Base-by-base conservation (phyloP, 2,113 vertebrate species). In the Stomatorhinus ivindoensis region DNA sequence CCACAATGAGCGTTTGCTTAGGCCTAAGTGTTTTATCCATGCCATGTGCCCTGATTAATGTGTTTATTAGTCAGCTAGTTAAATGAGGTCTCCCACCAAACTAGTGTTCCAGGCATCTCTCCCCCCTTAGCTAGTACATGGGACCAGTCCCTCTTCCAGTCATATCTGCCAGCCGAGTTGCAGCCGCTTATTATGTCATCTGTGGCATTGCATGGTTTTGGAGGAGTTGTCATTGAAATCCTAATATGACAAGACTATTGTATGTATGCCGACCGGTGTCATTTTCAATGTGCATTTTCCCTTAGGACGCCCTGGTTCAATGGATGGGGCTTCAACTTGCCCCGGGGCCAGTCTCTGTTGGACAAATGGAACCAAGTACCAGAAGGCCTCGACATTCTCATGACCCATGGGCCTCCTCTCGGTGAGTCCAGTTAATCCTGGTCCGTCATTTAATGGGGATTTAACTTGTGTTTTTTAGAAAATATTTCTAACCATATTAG, bases 331-430 rank as follows among this genome's bases (percentile, higher is more conserved):
- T 99, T 99, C 96, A 99, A 99, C 96, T 95, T 99, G 91, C 97
- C 98, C 91, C 97, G 98, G 94, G 98, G 98, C 93, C 98, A 99
- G 96, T 99, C 98, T 94, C 96, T 99, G 94, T 96, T 99, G 95
- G 98, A 99, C 95, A 99, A 99, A 94, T 99, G 98, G 98, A 98
- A 99, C 95, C 97, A 97, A 91, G 97, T 99, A 93, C 98, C 98
- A 0, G 98, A 99, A 91, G 98, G 98, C 95, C 95, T 99, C 92
- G 98, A 99, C 96, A 98, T 99, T 92, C 97, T 99, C 95, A 99
- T 99, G 98, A 99, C 98, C 92, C 98, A 99, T 13, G 97, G 98
- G 93, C 98, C 98, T 93, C 98, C 98, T 46, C 97, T 99, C 89
- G 98, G 98, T 99, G 96, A 98, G 97, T 96, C 89, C 91, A 91